Conservation (phyloP, 2,888 invertebrate species). For the Drosophila kuntzei region DNA sequence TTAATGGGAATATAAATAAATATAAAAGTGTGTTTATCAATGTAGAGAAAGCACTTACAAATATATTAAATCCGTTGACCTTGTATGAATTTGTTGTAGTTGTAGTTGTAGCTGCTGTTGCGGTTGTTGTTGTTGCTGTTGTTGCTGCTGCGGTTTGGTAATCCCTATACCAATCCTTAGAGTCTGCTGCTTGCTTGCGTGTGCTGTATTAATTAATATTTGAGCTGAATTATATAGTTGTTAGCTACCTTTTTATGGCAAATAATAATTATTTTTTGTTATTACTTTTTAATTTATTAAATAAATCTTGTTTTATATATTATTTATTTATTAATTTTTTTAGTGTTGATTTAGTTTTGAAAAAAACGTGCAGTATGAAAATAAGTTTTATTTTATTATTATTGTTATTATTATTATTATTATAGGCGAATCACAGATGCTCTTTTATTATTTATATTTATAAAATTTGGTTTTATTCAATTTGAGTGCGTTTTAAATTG, state of each 20-base stretch:
- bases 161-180: conserved; percentile 28
- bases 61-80: conserved; percentile 83
- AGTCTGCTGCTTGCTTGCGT: conserved; percentile 51
- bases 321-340: conserved; percentile 26
- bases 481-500: conserved; percentile 15
- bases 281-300: conserved; percentile 45
- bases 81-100: conserved; percentile 72
- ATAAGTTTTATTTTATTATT: conserved; percentile 62
- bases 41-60: conserved; percentile 74
- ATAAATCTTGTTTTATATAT: conserved; percentile 42
- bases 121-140: conserved; percentile 30
- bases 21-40: not conserved
- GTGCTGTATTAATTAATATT: conserved; percentile 47
- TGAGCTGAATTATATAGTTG: conserved; percentile 35
- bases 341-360: conserved; percentile 44
- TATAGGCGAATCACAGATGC: conserved; percentile 82
- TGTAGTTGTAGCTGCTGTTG: conserved; percentile 41
- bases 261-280: conserved; percentile 25
- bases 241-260: conserved; percentile 30
- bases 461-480: conserved; percentile 18
- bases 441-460: conserved; percentile 50
- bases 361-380: conserved; percentile 82
- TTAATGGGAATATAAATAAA: conserved; percentile 10
- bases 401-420: conserved; percentile 43
- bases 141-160: conserved; percentile 33